Evolutionary conservation across 2,888 invertebrate species (phyloP), one percentile per base, ranked within the genome.

Genomic region (Poecilus cupreus): DNA sequence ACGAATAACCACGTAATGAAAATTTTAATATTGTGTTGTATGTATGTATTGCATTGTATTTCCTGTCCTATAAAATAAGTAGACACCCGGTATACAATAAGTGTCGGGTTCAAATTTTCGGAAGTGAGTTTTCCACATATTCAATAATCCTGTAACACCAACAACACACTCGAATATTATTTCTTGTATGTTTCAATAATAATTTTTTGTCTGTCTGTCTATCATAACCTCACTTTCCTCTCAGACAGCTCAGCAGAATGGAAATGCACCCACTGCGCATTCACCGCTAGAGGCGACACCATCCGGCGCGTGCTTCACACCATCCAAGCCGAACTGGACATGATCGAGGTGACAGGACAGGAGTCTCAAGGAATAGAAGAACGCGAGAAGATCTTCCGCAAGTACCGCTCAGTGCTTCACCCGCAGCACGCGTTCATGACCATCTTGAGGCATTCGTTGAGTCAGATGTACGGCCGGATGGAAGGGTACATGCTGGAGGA

Each of bases 391-490:
- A 87, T 91, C 39, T 88, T 93, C 54, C 90, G 90, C 32, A 93
- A 93, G 88, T 95, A 94, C 87, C 92, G 91, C 84, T 91, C 92
- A 0, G 92, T 94, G 77, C 89, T 97, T 82, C 96, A 97, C 89
- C 95, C 96, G 0, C 92, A 92, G 37, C 96, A 96, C 88, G 93
- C 94, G 10, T 91, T 95, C 81, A 91, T 94, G 85, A 91, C 93
- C 0, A 91, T 92, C 0, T 85, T 96, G 13, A 92, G 94, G 84
- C 93, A 94, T 85, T 91, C 93, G 18, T 89, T 96, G 80, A 93
- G 93, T 11, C 96, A 96, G 88, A 90, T 96, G 88, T 96, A 96
- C 86, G 96, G 96, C 0, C 92, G 94, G 75, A 93, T 93, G 0
- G 92, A 93, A 80, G 95, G 94, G 11, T 96, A 95, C 87, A 89